These are phyloP conservation scores for Xylota sylvarum DNA, from an alignment of 2,888 invertebrate genomes.

Conservation along the genomic window DNA sequence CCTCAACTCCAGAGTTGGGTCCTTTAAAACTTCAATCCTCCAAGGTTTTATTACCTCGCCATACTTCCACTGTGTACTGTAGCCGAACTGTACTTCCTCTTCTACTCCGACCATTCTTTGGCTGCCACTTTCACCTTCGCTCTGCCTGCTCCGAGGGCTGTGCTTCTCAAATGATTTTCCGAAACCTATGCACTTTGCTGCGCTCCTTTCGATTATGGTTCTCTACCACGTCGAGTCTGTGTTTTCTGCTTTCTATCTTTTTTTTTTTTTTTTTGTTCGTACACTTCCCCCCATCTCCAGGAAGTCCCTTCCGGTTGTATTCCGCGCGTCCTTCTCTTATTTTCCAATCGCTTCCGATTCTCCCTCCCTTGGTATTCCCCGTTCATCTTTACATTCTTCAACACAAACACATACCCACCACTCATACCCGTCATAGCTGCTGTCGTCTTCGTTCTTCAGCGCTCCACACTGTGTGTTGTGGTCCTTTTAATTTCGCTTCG, in stretches of 20 bases:
- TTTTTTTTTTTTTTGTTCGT: too few species aligned
- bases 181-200: slow-evolving; percentile 14
- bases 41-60: background rate
- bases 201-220: slow-evolving; percentile 21
- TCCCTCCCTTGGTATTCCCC: background rate
- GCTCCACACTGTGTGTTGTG: slow-evolving; percentile 38
- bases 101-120: background rate
- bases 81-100: background rate
- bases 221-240: background rate
- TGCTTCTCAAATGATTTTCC: background rate
- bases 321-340: slow-evolving; percentile 18
- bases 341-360: slow-evolving; percentile 49
- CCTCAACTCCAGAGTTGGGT: slow-evolving; percentile 13
- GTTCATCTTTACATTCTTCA: background rate
- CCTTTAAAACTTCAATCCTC: slow-evolving; percentile 1
- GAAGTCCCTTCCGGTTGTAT: slow-evolving; percentile 21
- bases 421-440: background rate
- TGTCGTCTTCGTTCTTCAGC: slow-evolving; percentile 51
- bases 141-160: slow-evolving; percentile 2
- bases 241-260: background rate
- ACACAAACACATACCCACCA: slow-evolving; percentile 2
- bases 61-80: background rate
- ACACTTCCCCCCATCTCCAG: background rate
- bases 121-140: slow-evolving; percentile 47
- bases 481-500: slow-evolving; percentile 61